Conservation (phyloP, 23 tunicate species). For the Ascidia mentula region DNA sequence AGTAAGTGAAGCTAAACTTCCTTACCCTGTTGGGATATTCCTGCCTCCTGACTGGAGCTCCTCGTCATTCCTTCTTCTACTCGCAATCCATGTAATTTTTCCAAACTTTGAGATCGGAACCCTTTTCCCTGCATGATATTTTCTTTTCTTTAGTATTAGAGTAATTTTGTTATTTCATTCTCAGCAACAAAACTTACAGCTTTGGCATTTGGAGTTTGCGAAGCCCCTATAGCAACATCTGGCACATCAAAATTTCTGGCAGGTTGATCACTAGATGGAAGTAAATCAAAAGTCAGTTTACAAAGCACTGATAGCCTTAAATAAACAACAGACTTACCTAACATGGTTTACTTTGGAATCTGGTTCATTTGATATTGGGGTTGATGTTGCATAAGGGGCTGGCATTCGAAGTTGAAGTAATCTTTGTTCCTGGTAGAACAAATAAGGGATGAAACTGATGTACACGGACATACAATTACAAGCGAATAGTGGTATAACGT, state of each 20-base stretch:
- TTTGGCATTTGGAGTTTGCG: neutral
- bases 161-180: too few relatives aligned
- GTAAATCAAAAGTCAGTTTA: neutral
- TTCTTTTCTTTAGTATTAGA: too few relatives aligned
- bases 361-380: constrained; percentile 48
- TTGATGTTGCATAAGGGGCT: constrained; percentile 65
- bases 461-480: too few relatives aligned
- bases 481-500: too few relatives aligned
- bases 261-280: neutral
- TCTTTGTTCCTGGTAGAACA: constrained; percentile 12
- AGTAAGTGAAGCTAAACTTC: too few relatives aligned
- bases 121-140: neutral
- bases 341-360: neutral
- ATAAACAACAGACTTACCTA: neutral
- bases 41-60: constrained; percentile 28
- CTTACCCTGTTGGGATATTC: neutral
- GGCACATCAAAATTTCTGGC: neutral
- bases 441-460: too few relatives aligned
- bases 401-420: constrained; percentile 48
- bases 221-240: neutral
- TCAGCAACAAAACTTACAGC: too few relatives aligned
- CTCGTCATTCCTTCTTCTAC: constrained; percentile 1
- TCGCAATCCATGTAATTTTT: constrained; percentile 19
- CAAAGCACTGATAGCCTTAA: neutral
- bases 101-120: constrained; percentile 28